These are phyloP conservation scores for Venustaconcha ellipsiformis DNA, from an alignment of 1,140 invertebrate species.

Conservation along the genomic window DNA sequence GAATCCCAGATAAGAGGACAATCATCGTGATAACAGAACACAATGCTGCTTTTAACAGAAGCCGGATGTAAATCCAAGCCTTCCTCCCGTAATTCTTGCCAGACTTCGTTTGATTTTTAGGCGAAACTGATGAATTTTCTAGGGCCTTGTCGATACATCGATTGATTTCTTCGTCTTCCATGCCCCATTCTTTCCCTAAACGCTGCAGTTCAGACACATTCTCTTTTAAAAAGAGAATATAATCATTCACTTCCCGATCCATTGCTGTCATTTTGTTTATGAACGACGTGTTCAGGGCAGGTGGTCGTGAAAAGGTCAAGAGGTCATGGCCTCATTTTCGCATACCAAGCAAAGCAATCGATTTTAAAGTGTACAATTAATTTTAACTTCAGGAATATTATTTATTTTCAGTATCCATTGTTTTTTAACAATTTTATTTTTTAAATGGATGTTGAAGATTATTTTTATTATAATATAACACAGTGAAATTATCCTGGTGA, in stretches of 20 bases:
- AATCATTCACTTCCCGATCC: slow-evolving; percentile 25
- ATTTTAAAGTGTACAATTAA: slow-evolving; percentile 17
- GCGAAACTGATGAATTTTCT: slow-evolving; percentile 2
- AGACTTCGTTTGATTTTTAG: slow-evolving; percentile 9
- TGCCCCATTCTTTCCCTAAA: slow-evolving; percentile 37
- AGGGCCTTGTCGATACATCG: slow-evolving; percentile 37
- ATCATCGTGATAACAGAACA: neutral
- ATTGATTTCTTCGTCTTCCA: slow-evolving; percentile 41
- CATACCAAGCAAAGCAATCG: neutral
- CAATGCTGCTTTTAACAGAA: slow-evolving; percentile 2
- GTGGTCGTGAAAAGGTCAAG: slow-evolving; percentile 1
- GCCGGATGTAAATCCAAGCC: slow-evolving; percentile 17
- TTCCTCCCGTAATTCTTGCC: slow-evolving; percentile 4
- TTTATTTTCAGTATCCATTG: neutral
- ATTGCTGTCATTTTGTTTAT: slow-evolving; percentile 12
- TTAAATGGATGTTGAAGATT: slow-evolving; percentile 2
- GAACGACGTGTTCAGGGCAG: neutral
- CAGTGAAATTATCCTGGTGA: neutral
- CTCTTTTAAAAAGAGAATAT: slow-evolving; percentile 34
- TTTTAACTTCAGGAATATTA: slow-evolving; percentile 2
- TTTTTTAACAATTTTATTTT: neutral
- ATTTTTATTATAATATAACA: neutral
- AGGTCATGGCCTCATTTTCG: slow-evolving; percentile 24
- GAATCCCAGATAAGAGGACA: neutral
- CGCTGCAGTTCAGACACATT: slow-evolving; percentile 36